Base-by-base conservation (phyloP, 2,797 vertebrate genomes). In the Spea hammondii region DNA sequence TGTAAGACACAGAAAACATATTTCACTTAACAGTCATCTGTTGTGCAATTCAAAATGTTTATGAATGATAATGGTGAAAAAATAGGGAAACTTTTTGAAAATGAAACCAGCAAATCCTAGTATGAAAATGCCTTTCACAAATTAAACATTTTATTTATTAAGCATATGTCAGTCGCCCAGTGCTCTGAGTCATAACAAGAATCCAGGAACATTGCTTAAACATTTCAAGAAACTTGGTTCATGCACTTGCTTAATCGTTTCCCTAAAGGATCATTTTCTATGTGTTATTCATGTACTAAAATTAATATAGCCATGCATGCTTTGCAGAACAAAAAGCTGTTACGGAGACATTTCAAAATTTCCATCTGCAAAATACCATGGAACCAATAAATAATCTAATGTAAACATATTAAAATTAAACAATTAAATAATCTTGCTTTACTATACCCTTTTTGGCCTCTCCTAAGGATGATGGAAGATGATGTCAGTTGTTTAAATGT, bases 401-500 rank as follows among this genome's bases (percentile, higher is more conserved):
- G 32, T 32, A 32, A 32, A 32, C 32, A 32, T 32, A 32, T 32
- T 32, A 32, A 32, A 32, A 32, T 32, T 32, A 32, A 32, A 32
- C 32, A 32, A 32, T 32, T 32, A 32, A 32, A 32, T 32, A 32
- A 32, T 32, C 32, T 32, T 32, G 32, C 32, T 32, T 32, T 32
- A 3, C 32, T 32, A 32, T 32, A 32, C 32, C 32, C 32, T 32
- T 32, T 32, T 32, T 32, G 32, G 32, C 32, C 32, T 32, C 32
- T 32, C 32, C 32, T 32, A 32, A 32, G 32, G 32, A 32, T 32
- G 32, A 32, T 32, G 32, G 32, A 32, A 32, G 32, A 32, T 32
- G 32, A 32, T 80, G 79, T 83, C 86, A 85, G 87, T 92, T 91
- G 91, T 88, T 90, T 90, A 90, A 90, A 89, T 83, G 82, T 78